These are phyloP conservation scores for Seriola quinqueradiata DNA, from an alignment of 2,113 vertebrate species.

Conservation along the genomic window DNA sequence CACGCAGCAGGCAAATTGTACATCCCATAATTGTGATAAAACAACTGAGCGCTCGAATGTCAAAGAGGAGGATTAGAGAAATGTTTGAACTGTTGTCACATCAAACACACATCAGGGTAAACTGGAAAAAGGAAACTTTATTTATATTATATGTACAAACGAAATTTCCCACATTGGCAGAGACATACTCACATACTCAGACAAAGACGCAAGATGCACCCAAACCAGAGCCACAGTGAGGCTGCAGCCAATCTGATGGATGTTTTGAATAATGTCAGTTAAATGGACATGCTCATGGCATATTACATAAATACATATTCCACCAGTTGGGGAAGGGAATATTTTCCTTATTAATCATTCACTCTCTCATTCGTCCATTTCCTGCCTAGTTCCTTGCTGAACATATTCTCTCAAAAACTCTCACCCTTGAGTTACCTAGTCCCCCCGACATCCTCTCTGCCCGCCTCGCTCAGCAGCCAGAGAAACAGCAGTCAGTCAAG, in stretches of 20 bases:
- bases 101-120: constrained; percentile 55
- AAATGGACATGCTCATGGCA: neutral
- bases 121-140: constrained; percentile 50
- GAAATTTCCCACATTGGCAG: constrained; percentile 41
- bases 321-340: neutral
- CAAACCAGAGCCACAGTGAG: neutral
- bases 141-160: constrained; percentile 45
- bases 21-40: constrained; percentile 56
- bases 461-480: constrained; percentile 27
- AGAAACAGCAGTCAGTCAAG: constrained; percentile 31
- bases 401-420: neutral
- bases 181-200: constrained; percentile 35
- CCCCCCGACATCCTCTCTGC: constrained; percentile 8
- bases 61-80: constrained; percentile 53
- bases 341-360: constrained; percentile 22
- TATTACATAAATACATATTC: constrained; percentile 12
- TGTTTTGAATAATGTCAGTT: constrained; percentile 37
- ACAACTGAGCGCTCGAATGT: constrained; percentile 54
- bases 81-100: constrained; percentile 58
- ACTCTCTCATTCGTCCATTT: constrained; percentile 6
- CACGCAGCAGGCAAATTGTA: constrained; percentile 22
- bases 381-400: neutral
- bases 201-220: constrained; percentile 18
- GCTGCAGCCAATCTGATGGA: neutral
- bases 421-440: neutral